phyloP scores from a whole-genome alignment of 1,140 invertebrate genomes.

The Solenopsis fugax region DNA sequence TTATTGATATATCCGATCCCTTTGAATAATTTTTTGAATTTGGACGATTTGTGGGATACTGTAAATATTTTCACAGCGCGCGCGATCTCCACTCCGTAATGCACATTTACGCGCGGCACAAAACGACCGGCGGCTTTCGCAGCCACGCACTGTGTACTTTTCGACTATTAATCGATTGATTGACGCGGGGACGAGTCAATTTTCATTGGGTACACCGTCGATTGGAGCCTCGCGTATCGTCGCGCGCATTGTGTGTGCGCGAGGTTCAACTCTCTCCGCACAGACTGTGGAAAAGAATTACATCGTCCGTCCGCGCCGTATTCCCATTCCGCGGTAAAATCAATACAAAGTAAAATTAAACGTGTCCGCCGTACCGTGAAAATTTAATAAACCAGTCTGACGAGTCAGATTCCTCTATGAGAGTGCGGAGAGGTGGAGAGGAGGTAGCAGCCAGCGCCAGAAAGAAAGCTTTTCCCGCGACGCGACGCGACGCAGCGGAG shows the following conservation, averaged over 20 bases:
- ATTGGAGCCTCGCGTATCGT: conserved; percentile 45
- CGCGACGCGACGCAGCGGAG: not conserved
- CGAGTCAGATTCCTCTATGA: conserved; percentile 54
- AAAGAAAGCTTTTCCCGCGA: conserved; percentile 55
- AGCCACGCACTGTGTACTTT: conserved; percentile 42
- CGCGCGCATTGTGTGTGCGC: conserved; percentile 10
- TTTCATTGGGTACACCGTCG: conserved; percentile 48
- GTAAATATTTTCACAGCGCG: conserved; percentile 48
- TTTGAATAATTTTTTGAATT: conserved; percentile 15
- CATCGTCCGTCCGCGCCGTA: conserved; percentile 50
- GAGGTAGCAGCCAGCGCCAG: conserved; percentile 31
- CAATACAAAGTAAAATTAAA: conserved; percentile 67
- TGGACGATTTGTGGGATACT: not conserved
- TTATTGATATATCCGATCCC: not conserved
- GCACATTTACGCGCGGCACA: not conserved
- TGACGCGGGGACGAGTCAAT: conserved; percentile 56
- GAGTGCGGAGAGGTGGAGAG: conserved; percentile 40
- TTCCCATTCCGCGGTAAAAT: conserved; percentile 61
- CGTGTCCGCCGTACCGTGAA: conserved; percentile 60
- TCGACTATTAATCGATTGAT: conserved; percentile 62
- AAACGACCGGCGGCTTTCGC: conserved; percentile 8
- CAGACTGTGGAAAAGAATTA: conserved; percentile 55
- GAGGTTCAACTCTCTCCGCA: conserved; percentile 16
- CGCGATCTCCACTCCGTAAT: conserved; percentile 24
- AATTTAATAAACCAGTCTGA: conserved; percentile 68